phyloP scores from a whole-genome alignment of 2,113 vertebrate species.

The Monopterus albus region DNA sequence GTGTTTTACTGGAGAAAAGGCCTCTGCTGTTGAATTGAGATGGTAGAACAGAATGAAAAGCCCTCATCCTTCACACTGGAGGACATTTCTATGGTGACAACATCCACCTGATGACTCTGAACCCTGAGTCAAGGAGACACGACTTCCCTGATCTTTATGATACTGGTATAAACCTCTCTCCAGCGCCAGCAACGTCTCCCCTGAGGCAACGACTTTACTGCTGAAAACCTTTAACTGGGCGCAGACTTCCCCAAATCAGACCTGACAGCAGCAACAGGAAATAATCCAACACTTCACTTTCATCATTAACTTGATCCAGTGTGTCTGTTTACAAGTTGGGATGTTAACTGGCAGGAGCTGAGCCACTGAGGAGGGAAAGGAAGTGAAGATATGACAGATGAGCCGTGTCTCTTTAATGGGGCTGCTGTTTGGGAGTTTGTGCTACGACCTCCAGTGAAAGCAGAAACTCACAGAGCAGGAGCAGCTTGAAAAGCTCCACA shows the following conservation, averaged over 20 bases:
- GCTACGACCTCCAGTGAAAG: not conserved
- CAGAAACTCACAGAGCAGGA: not conserved
- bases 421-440: no score
- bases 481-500: not conserved
- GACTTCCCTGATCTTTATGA: slow-evolving; percentile 37
- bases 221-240: not conserved
- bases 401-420: not conserved
- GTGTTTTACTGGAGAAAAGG: no score
- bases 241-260: not conserved
- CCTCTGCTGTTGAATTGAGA: not conserved
- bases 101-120: not conserved
- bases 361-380: not conserved
- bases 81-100: not conserved
- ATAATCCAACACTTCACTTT: not conserved
- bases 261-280: slow-evolving; percentile 33
- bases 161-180: not conserved
- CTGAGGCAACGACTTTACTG: not conserved
- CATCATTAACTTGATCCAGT: not conserved
- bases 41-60: no score
- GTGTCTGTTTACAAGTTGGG: not conserved
- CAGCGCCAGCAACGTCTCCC: not conserved
- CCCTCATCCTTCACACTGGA: not conserved
- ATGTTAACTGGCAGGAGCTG: not conserved
- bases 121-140: not conserved
- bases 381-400: not conserved